phyloP scores from a whole-genome alignment of 2,113 vertebrate genomes.

The Antennarius striatus region DNA sequence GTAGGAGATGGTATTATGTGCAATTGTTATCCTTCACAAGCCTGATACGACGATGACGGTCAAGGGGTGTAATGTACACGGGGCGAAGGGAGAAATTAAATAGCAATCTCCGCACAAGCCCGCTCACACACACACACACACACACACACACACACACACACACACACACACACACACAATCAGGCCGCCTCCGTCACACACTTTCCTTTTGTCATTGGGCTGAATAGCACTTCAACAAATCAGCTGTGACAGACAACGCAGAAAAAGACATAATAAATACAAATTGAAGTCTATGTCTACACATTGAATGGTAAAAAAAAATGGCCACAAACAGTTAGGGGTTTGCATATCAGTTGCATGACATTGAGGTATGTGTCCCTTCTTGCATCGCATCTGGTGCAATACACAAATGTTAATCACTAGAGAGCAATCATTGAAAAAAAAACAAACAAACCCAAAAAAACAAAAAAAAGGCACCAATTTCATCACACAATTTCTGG shows the following conservation, averaged over 20 bases:
- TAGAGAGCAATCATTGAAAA: conserved; percentile 1
- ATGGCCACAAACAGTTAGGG: neutral
- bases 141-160: too few relatives aligned
- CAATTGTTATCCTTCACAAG: conserved; percentile 63
- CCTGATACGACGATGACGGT: conserved; percentile 46
- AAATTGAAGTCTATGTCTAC: neutral
- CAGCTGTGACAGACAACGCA: conserved; percentile 41
- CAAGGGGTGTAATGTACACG: conserved; percentile 65
- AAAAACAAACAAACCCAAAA: neutral
- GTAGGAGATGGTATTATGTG: conserved; percentile 57
- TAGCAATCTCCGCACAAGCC: conserved; percentile 52
- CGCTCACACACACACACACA: conserved; percentile 41
- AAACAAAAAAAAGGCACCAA: conserved; percentile 17
- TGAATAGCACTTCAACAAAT: conserved; percentile 63
- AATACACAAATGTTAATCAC: conserved; percentile 13
- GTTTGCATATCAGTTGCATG: neutral
- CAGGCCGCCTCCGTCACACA: conserved; percentile 22
- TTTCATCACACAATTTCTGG: conserved; percentile 1
- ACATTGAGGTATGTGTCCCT: conserved; percentile 18
- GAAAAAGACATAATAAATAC: conserved; percentile 27
- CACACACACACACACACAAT: too few relatives aligned
- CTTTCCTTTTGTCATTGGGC: conserved; percentile 33
- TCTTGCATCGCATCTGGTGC: conserved; percentile 2
- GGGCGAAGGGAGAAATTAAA: conserved; percentile 50
- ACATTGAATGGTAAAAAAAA: conserved; percentile 1